Evolutionary conservation across 1,140 invertebrate genomes (phyloP).

Genomic region (Trichonephila inaurata): DNA sequence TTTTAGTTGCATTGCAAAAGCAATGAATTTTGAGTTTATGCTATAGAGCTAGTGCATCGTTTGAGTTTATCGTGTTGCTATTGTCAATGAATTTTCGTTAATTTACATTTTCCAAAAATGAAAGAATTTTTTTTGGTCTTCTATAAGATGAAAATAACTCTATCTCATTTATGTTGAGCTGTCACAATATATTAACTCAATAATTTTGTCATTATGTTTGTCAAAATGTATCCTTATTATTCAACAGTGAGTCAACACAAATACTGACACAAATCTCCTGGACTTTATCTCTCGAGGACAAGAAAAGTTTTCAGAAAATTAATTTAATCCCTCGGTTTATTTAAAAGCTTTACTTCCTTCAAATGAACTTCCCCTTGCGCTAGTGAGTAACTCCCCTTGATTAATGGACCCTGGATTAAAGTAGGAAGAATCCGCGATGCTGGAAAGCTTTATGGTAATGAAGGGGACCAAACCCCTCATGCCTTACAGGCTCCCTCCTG

Average conservation of each 20-base stretch:
- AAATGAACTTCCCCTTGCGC: constrained; percentile 50
- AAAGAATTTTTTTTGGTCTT: not conserved
- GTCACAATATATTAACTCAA: not conserved
- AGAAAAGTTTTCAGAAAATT: constrained; percentile 71
- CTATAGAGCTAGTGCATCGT: no score
- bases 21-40: no score
- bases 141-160: not conserved
- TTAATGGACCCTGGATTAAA: constrained; percentile 69
- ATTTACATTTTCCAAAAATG: not conserved
- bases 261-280: constrained; percentile 49
- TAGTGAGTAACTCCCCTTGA: constrained; percentile 66
- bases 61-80: no score
- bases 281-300: constrained; percentile 32
- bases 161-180: not conserved
- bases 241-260: constrained; percentile 17
- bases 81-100: not conserved
- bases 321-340: constrained; percentile 70
- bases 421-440: constrained; percentile 33
- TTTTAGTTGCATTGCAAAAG: no score
- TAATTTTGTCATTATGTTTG: constrained; percentile 12
- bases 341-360: constrained; percentile 70
- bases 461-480: constrained; percentile 58
- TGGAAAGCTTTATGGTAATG: constrained; percentile 71
- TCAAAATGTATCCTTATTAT: not conserved
- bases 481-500: constrained; percentile 4